These are phyloP conservation scores for Mesorhabditis belari DNA, from an alignment of 2,888 invertebrate genomes.

Conservation along the genomic window DNA sequence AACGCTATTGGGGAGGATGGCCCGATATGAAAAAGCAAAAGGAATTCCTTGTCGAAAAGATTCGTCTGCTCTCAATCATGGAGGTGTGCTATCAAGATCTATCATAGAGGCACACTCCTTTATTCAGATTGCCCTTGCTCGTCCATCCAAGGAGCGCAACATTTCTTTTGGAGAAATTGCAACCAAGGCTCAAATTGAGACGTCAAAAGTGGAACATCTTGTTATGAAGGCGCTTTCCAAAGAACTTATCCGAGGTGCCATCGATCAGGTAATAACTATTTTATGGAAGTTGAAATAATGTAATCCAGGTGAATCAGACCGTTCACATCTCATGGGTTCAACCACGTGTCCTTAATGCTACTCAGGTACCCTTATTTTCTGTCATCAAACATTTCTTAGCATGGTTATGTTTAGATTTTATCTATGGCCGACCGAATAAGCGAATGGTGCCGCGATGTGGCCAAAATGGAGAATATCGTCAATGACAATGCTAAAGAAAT, in stretches of 20 bases:
- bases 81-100: constrained; percentile 60
- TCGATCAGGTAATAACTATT: constrained; percentile 45
- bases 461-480: constrained; percentile 68
- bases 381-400: neutral
- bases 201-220: constrained; percentile 72
- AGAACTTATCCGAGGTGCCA: constrained; percentile 73
- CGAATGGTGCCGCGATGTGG: constrained; percentile 70
- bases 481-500: constrained; percentile 73
- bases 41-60: constrained; percentile 66
- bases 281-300: neutral
- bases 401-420: constrained; percentile 61
- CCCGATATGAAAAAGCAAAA: constrained; percentile 42
- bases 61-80: constrained; percentile 89
- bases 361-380: constrained; percentile 58
- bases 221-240: constrained; percentile 96
- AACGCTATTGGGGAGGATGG: constrained; percentile 59
- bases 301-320: constrained; percentile 59
- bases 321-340: constrained; percentile 80
- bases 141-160: constrained; percentile 77
- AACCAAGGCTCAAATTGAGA: constrained; percentile 72
- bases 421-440: constrained; percentile 69
- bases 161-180: constrained; percentile 85
- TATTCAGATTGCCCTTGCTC: constrained; percentile 83
- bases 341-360: constrained; percentile 69
- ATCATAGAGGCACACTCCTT: constrained; percentile 3